A percentile compares a stretch with the other conserved stretches of the same genome.
These are phyloP conservation scores for Syrista parreyssii DNA, from an alignment of 2,888 invertebrate genomes.

Conservation along the genomic window DNA sequence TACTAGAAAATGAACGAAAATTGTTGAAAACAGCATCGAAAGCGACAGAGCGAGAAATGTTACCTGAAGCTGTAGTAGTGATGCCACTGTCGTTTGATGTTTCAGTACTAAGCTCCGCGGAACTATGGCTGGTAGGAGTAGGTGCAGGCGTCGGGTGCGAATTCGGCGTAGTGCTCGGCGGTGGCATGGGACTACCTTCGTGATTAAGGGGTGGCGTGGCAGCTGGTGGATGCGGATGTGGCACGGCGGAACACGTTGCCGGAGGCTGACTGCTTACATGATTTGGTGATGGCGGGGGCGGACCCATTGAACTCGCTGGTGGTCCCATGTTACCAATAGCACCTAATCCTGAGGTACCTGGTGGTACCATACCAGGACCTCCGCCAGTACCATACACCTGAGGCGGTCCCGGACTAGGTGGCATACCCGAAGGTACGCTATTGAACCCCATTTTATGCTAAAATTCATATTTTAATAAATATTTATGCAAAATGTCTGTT, in stretches of 20 bases:
- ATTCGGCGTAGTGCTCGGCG: slow-evolving; percentile 70
- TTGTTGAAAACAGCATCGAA: background rate
- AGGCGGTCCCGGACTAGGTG: slow-evolving; percentile 73
- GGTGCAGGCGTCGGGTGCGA: slow-evolving; percentile 61
- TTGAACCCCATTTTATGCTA: slow-evolving; percentile 78
- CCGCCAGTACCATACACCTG: slow-evolving; percentile 68
- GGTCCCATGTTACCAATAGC: slow-evolving; percentile 71
- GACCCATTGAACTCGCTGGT: slow-evolving; percentile 73
- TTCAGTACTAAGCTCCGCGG: slow-evolving; percentile 59
- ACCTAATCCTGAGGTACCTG: slow-evolving; percentile 49
- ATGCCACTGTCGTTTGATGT: slow-evolving; percentile 70
- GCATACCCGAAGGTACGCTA: slow-evolving; percentile 69
- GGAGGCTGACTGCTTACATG: slow-evolving; percentile 62
- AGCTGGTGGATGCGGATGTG: slow-evolving; percentile 51
- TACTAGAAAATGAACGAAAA: background rate
- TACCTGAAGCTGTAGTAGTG: slow-evolving; percentile 72
- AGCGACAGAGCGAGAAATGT: slow-evolving; percentile 11
- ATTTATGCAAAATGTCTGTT: background rate
- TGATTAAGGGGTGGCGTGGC: slow-evolving; percentile 61
- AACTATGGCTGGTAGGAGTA: slow-evolving; percentile 54
- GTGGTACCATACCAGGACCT: slow-evolving; percentile 69
- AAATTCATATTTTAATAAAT: slow-evolving; percentile 47
- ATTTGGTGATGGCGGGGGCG: slow-evolving; percentile 70
- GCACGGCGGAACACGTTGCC: slow-evolving; percentile 33
- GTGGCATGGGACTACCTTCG: slow-evolving; percentile 67